Conservation (phyloP, 2,113 vertebrate genomes). For the Phrynocephalus versicolor region DNA sequence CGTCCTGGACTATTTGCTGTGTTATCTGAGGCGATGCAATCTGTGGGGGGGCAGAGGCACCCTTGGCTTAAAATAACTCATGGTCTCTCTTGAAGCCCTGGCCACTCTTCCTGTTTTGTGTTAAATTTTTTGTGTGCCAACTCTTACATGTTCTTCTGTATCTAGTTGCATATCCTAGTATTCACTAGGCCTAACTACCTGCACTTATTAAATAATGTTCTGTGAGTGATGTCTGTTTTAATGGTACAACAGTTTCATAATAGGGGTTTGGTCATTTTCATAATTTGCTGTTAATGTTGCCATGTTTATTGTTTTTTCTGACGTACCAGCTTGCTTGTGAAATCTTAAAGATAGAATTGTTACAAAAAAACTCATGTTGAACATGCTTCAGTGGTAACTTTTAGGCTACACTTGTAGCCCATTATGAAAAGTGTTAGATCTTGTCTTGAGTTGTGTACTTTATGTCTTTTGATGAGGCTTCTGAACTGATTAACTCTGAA, state of each 20-base stretch:
- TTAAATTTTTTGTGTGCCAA: rapidly evolving
- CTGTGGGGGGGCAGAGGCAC: background rate
- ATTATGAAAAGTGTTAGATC: background rate
- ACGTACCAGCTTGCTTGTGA: background rate
- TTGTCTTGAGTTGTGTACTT: background rate
- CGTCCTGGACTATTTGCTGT: background rate
- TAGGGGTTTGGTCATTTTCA: background rate
- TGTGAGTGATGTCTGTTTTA: background rate
- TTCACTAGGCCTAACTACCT: rapidly evolving
- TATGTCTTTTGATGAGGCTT: background rate
- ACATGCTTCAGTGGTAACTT: background rate
- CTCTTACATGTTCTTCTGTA: background rate
- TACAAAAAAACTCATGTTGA: background rate
- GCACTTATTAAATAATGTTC: conserved; percentile 4
- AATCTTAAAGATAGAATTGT: background rate
- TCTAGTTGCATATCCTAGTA: background rate
- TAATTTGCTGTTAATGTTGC: background rate
- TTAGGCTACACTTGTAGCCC: background rate
- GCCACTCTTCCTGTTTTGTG: background rate
- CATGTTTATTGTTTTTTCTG: background rate
- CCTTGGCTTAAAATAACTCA: background rate
- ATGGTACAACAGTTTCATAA: too few species aligned
- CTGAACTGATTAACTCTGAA: background rate
- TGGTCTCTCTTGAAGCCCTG: rapidly evolving
- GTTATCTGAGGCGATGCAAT: background rate